phyloP scores from a whole-genome alignment of 2,797 vertebrate species.

The Tapirus indicus region DNA sequence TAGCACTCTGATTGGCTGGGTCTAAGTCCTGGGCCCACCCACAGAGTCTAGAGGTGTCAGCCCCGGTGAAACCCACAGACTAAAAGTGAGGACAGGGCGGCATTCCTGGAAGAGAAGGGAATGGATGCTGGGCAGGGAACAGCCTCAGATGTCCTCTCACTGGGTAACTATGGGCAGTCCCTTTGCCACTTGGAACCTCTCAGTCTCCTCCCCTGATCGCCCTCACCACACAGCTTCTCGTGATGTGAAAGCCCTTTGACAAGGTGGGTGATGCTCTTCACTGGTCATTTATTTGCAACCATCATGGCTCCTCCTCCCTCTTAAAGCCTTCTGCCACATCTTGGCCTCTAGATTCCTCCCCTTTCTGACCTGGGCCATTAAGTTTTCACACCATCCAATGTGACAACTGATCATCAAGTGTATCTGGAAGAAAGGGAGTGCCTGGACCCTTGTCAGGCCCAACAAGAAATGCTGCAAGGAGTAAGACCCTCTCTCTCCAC shows the following conservation, averaged over 20 bases:
- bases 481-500: background rate
- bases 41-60: background rate
- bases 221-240: background rate
- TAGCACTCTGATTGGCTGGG: background rate
- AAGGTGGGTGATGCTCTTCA: background rate
- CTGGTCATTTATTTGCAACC: background rate
- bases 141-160: background rate
- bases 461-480: slow-evolving; percentile 12
- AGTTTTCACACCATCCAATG: background rate
- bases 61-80: background rate
- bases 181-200: background rate
- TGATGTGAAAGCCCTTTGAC: background rate
- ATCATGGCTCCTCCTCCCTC: background rate
- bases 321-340: background rate
- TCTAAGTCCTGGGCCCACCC: background rate
- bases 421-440: background rate
- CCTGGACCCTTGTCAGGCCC: background rate
- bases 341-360: background rate
- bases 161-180: background rate
- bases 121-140: background rate
- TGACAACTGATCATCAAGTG: background rate
- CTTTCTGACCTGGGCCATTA: background rate
- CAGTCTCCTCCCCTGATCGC: background rate
- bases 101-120: background rate
- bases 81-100: background rate